These are phyloP conservation scores for Myrmecophaga tridactyla DNA, from an alignment of 2,113 vertebrate genomes.

Conservation along the genomic window DNA sequence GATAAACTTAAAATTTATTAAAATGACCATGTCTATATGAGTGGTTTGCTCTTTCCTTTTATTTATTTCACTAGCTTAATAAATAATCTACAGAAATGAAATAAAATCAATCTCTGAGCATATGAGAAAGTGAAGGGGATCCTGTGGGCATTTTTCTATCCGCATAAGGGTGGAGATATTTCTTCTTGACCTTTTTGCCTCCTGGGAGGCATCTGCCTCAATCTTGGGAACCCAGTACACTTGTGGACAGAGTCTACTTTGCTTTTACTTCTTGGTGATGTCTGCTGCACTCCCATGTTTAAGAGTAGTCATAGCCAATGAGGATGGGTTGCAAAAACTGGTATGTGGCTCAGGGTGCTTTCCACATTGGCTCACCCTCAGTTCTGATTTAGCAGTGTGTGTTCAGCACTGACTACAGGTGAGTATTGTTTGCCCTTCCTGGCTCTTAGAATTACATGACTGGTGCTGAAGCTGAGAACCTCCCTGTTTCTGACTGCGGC, in stretches of 20 bases:
- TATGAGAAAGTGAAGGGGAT: too few relatives aligned
- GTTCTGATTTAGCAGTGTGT: too few relatives aligned
- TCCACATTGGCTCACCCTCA: rapidly evolving
- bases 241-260: background rate
- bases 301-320: background rate
- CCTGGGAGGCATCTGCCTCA: too few relatives aligned
- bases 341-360: rapidly evolving
- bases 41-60: too few relatives aligned
- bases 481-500: background rate
- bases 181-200: too few relatives aligned
- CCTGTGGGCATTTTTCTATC: background rate
- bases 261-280: background rate
- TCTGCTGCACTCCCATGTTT: background rate
- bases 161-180: background rate
- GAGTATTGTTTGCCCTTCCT: background rate
- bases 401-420: rapidly evolving
- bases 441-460: background rate
- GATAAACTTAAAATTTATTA: too few relatives aligned
- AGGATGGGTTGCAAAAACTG: too few relatives aligned
- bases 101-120: too few relatives aligned
- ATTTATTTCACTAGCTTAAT: too few relatives aligned
- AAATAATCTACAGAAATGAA: too few relatives aligned
- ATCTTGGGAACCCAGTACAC: rapidly evolving
- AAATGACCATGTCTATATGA: too few relatives aligned
- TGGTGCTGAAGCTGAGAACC: rapidly evolving